phyloP scores from a whole-genome alignment of 2,888 invertebrate genomes.

The Drosophila neotestacea region DNA sequence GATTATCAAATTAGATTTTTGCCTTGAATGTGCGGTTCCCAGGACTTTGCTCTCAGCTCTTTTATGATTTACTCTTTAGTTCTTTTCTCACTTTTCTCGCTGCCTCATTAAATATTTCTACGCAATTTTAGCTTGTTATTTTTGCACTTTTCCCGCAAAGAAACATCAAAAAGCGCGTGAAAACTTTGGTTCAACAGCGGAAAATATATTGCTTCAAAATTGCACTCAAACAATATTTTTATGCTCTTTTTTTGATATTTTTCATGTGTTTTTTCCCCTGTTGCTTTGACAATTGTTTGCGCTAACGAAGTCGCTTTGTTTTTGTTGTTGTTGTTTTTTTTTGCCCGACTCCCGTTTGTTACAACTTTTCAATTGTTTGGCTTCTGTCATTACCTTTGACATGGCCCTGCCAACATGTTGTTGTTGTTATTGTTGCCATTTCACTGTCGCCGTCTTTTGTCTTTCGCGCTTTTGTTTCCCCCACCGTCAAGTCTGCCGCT shows the following conservation, averaged over 20 bases:
- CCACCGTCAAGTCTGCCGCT: constrained; percentile 17
- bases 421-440: constrained; percentile 73
- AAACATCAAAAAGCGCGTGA: constrained; percentile 79
- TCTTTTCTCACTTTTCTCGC: background rate
- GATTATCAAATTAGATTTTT: constrained; percentile 76
- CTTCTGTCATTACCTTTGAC: constrained; percentile 78
- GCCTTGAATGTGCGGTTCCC: constrained; percentile 25
- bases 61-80: constrained; percentile 13
- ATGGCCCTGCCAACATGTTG: constrained; percentile 67
- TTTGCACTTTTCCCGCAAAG: constrained; percentile 60
- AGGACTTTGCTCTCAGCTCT: constrained; percentile 7
- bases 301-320: constrained; percentile 77
- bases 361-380: constrained; percentile 81
- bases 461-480: constrained; percentile 69
- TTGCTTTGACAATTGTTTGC: constrained; percentile 74
- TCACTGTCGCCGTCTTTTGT: constrained; percentile 79
- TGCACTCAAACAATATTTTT: constrained; percentile 57
- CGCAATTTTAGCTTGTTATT: constrained; percentile 71
- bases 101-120: constrained; percentile 73
- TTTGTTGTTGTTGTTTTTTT: constrained; percentile 47
- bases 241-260: constrained; percentile 41
- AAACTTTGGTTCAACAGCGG: constrained; percentile 67
- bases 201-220: constrained; percentile 78
- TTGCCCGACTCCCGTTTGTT: constrained; percentile 53
- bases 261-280: constrained; percentile 41